Conservation (phyloP, 2,113 vertebrate species). For the Maylandia zebra region DNA sequence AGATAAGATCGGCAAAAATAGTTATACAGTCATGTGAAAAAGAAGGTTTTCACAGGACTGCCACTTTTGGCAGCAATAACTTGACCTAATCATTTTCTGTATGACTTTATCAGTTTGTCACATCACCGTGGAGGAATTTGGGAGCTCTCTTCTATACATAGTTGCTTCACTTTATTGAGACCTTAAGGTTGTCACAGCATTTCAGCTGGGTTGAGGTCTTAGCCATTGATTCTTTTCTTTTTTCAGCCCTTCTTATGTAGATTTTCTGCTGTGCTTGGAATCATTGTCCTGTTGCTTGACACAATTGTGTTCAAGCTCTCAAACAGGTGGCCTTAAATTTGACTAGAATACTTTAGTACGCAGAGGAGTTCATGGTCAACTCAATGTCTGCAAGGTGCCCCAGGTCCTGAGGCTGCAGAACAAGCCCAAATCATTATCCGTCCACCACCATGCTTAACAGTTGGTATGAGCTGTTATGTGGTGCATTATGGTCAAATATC, state of each 20-base stretch:
- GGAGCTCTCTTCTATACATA: not conserved
- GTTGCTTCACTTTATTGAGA: not conserved
- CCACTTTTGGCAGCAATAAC: not conserved
- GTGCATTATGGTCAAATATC: not conserved
- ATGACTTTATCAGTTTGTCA: not conserved
- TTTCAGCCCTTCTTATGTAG: not conserved
- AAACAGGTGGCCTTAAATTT: not conserved
- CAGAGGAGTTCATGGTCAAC: not conserved
- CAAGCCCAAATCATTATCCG: not conserved
- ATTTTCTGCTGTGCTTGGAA: not conserved
- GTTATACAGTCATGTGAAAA: not conserved
- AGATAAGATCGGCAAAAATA: not conserved
- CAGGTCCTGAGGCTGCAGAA: not conserved
- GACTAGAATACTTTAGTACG: not conserved
- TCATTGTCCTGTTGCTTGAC: not conserved
- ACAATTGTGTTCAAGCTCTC: not conserved
- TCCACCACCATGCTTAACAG: not conserved
- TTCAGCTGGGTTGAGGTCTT: not conserved
- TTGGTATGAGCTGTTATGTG: not conserved
- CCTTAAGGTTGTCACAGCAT: not conserved
- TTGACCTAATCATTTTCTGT: not conserved
- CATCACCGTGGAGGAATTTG: not conserved
- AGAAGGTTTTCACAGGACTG: not conserved
- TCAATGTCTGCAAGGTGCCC: not conserved
- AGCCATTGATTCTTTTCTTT: not conserved